These are phyloP conservation scores for Scaptomyza tumidula DNA, from an alignment of 2,888 invertebrate genomes.

Conservation along the genomic window DNA sequence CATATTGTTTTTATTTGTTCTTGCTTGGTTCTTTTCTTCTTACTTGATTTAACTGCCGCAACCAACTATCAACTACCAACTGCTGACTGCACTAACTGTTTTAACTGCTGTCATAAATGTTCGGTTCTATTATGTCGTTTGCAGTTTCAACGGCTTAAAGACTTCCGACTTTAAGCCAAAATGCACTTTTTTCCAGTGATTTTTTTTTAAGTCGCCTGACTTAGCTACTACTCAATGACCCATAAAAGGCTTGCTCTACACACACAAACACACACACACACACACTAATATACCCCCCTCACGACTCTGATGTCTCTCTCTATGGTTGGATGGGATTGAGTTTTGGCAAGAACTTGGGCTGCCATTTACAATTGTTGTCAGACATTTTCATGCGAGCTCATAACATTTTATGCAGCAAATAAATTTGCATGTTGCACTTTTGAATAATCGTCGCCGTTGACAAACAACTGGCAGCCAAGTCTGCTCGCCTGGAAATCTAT, in stretches of 20 bases:
- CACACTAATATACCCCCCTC: background rate
- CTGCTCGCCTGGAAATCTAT: constrained; percentile 63
- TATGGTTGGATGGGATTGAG: background rate
- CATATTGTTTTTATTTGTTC: constrained; percentile 20
- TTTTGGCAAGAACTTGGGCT: constrained; percentile 55
- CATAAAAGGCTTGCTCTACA: constrained; percentile 5
- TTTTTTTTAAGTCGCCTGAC: constrained; percentile 8
- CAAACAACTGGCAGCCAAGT: constrained; percentile 77
- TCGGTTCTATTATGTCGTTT: constrained; percentile 2
- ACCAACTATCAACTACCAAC: constrained; percentile 10
- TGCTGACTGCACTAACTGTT: constrained; percentile 13
- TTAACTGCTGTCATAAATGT: constrained; percentile 10
- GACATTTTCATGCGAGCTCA: constrained; percentile 80
- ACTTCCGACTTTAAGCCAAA: constrained; percentile 9
- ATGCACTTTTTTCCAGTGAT: background rate
- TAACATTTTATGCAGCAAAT: constrained; percentile 78
- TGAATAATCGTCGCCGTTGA: constrained; percentile 77
- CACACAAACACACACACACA: background rate
- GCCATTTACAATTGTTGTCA: constrained; percentile 73
- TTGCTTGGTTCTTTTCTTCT: constrained; percentile 23
- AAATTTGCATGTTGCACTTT: constrained; percentile 80
- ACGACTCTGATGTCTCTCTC: too few relatives aligned
- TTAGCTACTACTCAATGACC: constrained; percentile 17
- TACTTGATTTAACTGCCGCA: constrained; percentile 24
- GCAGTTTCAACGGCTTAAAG: constrained; percentile 17